Conservation (phyloP, 2,888 invertebrate genomes). For the Pycnomerus fuliginosus region DNA sequence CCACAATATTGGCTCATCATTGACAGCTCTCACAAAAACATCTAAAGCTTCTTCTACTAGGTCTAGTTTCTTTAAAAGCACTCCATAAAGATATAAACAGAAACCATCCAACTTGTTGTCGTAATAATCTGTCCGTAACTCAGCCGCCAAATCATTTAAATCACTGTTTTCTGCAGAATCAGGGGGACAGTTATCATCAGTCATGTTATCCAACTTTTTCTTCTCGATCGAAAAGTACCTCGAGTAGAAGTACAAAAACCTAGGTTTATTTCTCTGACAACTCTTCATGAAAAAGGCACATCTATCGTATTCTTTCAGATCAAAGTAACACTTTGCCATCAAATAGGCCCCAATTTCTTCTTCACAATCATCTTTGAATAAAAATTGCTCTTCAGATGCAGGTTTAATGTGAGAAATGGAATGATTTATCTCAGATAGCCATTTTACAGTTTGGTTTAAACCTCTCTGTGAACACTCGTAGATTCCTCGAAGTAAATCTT, state of each 20-base stretch:
- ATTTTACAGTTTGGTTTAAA: slow-evolving; percentile 78
- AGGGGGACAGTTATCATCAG: slow-evolving; percentile 59
- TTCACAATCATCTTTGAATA: slow-evolving; percentile 54
- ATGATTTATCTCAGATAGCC: slow-evolving; percentile 84
- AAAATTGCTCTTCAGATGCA: slow-evolving; percentile 54
- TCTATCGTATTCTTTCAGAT: slow-evolving; percentile 87
- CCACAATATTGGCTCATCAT: slow-evolving; percentile 85
- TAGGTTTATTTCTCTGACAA: slow-evolving; percentile 68
- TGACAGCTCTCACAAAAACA: slow-evolving; percentile 76
- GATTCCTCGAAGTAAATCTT: slow-evolving; percentile 64
- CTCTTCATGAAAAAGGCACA: slow-evolving; percentile 78
- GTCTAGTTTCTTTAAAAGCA: slow-evolving; percentile 85
- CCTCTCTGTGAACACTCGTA: slow-evolving; percentile 78
- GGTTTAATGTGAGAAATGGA: slow-evolving; percentile 69
- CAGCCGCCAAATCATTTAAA: slow-evolving; percentile 59
- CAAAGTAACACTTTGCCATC: slow-evolving; percentile 85
- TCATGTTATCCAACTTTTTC: slow-evolving; percentile 81
- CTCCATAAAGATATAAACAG: slow-evolving; percentile 84
- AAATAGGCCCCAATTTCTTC: slow-evolving; percentile 73
- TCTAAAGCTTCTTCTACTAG: slow-evolving; percentile 75
- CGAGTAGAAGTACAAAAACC: slow-evolving; percentile 84
- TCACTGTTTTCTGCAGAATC: slow-evolving; percentile 58
- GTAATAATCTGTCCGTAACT: slow-evolving; percentile 60
- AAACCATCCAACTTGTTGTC: slow-evolving; percentile 79
- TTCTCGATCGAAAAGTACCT: slow-evolving; percentile 81